Evolutionary conservation across 2,888 invertebrate genomes (phyloP).

Genomic region (Frankliniella intonsa): DNA sequence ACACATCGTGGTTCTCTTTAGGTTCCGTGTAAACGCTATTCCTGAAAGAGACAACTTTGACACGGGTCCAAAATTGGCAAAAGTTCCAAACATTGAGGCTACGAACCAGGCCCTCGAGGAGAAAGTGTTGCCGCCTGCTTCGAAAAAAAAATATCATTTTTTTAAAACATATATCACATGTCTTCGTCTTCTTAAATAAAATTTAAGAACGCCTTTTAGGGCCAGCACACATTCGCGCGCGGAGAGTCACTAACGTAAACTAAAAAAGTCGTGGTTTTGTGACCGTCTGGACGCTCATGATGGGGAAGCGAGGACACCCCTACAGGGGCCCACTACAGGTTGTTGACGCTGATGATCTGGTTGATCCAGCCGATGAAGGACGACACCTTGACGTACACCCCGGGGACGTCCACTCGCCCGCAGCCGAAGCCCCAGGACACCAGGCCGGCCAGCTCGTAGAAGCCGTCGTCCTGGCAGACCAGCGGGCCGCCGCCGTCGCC

Average conservation of each 20-base stretch:
- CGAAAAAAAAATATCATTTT: no score
- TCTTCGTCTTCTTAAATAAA: no score
- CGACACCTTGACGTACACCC: constrained; percentile 95
- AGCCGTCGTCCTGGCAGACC: constrained; percentile 88
- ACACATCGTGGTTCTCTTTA: not conserved
- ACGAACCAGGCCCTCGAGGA: no score
- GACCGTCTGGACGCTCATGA: no score
- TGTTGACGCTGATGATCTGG: constrained; percentile 93
- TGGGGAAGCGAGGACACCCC: not conserved
- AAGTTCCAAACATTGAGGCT: no score
- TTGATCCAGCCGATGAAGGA: constrained; percentile 96
- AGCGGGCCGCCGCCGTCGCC: constrained; percentile 93
- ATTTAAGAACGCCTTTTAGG: no score
- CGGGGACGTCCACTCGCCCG: constrained; percentile 88
- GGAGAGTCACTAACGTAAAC: not conserved
- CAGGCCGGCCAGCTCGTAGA: constrained; percentile 86
- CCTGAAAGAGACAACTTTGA: not conserved
- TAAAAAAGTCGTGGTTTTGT: not conserved
- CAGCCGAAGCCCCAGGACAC: constrained; percentile 96
- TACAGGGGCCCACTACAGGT: constrained; percentile 53
- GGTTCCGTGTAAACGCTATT: no score
- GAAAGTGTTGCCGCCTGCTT: no score
- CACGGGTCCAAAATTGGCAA: not conserved
- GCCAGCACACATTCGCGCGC: not conserved
- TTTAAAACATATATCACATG: no score